Evolutionary conservation across 2,797 vertebrate species (phyloP).

Genomic region (Chromis chromis): DNA sequence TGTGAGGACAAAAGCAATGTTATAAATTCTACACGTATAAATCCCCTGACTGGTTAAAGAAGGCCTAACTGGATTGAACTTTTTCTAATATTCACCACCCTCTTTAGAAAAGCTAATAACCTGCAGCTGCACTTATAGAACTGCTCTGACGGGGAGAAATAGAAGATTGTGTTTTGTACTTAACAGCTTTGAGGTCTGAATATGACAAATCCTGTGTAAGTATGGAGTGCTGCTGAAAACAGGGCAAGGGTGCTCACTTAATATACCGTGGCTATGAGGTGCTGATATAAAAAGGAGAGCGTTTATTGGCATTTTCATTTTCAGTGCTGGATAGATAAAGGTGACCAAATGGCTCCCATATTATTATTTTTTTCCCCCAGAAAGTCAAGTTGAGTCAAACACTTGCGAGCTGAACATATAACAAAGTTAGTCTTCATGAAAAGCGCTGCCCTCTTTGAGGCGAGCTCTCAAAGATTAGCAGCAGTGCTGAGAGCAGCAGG

Average conservation of each 20-base stretch:
- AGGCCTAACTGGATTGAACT: not conserved
- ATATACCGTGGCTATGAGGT: not conserved
- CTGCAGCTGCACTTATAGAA: not conserved
- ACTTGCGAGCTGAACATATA: not conserved
- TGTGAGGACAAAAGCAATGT: not conserved
- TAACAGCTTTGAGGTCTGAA: constrained; percentile 18
- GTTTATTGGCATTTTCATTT: constrained; percentile 1
- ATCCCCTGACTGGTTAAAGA: not conserved
- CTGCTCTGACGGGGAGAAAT: not conserved
- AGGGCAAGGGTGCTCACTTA: not conserved
- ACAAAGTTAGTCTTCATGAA: not conserved
- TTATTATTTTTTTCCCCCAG: not conserved
- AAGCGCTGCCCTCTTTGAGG: not conserved
- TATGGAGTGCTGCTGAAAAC: not conserved
- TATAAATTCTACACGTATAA: not conserved
- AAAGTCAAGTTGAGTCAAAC: not conserved
- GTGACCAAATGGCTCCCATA: not conserved
- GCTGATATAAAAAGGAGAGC: not conserved
- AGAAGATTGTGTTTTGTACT: constrained; percentile 8
- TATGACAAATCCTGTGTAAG: not conserved
- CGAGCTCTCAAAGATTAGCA: not conserved
- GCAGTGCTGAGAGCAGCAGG: too few species aligned
- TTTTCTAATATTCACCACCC: not conserved
- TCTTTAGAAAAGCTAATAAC: not conserved
- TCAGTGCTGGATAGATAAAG: not conserved